Evolutionary conservation across 2,888 invertebrate genomes (phyloP).

Genomic region (Alsophila aescularia): DNA sequence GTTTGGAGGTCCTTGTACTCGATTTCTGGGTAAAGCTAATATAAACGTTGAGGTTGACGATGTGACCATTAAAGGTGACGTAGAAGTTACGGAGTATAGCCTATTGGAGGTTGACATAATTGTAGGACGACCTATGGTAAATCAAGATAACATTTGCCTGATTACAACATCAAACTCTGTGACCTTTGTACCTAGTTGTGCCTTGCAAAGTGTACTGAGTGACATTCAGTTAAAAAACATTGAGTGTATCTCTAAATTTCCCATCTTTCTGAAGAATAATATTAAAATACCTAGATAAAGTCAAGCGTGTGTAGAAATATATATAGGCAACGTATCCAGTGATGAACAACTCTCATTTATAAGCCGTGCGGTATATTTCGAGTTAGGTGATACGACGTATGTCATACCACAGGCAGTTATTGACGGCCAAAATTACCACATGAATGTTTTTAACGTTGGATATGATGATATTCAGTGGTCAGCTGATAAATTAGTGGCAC

Average conservation of each 20-base stretch:
- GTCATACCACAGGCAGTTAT: neutral
- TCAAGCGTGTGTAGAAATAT: neutral
- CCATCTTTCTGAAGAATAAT: neutral
- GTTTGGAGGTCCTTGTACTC: constrained; percentile 8
- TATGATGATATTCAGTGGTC: neutral
- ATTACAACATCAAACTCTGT: neutral
- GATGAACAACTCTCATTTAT: neutral
- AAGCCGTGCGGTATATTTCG: neutral
- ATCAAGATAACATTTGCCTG: neutral
- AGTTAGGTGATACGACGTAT: neutral
- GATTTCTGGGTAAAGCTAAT: neutral
- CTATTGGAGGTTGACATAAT: neutral
- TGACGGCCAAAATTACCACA: neutral
- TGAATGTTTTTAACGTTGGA: no score
- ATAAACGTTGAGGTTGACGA: neutral
- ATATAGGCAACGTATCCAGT: neutral
- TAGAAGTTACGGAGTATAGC: neutral
- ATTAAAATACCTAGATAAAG: neutral
- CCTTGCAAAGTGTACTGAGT: neutral
- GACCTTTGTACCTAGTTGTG: neutral
- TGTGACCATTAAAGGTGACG: neutral
- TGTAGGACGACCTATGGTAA: neutral
- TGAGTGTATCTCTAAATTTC: neutral
- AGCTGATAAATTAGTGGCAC: constrained; percentile 1
- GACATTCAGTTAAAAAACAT: neutral